Evolutionary conservation across 2,888 invertebrate genomes (phyloP).

Genomic region (Acleris holmiana): DNA sequence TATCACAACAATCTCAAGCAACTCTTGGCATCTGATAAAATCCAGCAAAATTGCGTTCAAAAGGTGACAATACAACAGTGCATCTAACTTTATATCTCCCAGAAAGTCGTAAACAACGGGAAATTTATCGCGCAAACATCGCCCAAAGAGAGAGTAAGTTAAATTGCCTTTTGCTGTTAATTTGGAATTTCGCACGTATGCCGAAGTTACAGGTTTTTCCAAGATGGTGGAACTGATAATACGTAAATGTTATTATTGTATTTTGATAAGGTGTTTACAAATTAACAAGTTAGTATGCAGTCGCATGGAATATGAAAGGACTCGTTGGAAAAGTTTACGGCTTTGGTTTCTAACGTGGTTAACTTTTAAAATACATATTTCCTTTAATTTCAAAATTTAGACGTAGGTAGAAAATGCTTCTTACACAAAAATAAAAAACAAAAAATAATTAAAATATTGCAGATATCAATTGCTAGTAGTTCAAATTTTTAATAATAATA

Average conservation of each 20-base stretch:
- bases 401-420: no score
- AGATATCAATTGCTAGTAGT: no score
- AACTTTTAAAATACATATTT: no score
- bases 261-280: neutral
- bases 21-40: neutral
- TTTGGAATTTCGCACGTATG: conserved; percentile 47
- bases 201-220: conserved; percentile 12
- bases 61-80: neutral
- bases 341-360: no score
- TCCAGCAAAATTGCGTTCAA: neutral
- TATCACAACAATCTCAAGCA: no score
- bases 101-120: conserved; percentile 51
- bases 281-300: neutral
- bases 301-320: no score
- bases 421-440: no score
- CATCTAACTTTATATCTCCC: conserved; percentile 7
- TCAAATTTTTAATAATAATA: no score
- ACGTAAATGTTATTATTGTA: neutral
- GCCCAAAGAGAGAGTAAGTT: conserved; percentile 57
- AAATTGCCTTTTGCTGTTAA: conserved; percentile 59
- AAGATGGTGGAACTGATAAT: conserved; percentile 3
- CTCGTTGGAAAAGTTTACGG: no score
- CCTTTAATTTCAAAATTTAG: no score
- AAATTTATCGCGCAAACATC: conserved; percentile 51
- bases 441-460: no score